Conservation (phyloP, 2,113 vertebrate species). For the Ptilorrhoa leucosticta region DNA sequence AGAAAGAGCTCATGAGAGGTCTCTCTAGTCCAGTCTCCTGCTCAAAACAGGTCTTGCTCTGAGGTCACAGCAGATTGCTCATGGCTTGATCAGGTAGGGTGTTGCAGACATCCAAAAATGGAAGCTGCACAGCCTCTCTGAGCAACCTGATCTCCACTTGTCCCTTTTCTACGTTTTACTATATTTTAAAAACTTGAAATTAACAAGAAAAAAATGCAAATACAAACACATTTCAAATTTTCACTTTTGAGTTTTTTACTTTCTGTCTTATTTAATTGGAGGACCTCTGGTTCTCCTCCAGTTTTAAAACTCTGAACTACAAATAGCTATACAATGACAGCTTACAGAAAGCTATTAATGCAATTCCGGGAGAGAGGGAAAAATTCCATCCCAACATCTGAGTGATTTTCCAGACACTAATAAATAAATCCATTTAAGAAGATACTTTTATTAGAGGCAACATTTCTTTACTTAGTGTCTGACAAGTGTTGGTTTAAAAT, state of each 20-base stretch:
- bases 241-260: background rate
- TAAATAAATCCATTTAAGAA: background rate
- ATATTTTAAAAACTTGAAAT: background rate
- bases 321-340: background rate
- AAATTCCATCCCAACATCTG: background rate
- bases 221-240: background rate
- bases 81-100: background rate
- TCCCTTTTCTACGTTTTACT: background rate
- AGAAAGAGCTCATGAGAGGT: background rate
- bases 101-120: background rate
- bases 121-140: background rate
- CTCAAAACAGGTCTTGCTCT: background rate
- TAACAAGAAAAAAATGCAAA: background rate
- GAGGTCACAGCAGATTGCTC: background rate
- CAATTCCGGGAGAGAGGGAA: background rate
- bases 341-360: background rate
- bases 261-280: background rate
- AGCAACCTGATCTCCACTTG: background rate
- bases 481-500: background rate
- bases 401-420: background rate
- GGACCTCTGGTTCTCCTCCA: background rate
- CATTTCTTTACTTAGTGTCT: background rate
- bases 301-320: background rate
- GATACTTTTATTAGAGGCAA: background rate
- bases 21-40: background rate